Evolutionary conservation across 2,113 vertebrate genomes (phyloP), one percentile per base, ranked within the genome.

Genomic region (Bos javanicus): DNA sequence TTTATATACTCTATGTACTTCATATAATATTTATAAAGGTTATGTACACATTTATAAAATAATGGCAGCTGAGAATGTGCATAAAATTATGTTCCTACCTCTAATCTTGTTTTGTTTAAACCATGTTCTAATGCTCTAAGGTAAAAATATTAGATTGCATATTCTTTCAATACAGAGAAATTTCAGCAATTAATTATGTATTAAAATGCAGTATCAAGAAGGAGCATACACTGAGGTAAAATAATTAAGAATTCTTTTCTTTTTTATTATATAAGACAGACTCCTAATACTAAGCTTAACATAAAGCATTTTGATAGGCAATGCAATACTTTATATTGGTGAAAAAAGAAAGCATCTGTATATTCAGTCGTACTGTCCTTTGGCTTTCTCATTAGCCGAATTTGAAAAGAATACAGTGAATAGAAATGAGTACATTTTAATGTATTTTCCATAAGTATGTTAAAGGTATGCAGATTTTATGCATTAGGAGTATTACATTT

Each of bases 361-460:
- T 91, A 93, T 92, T 96, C 26, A 78, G 59, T 95, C 90, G 17
- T 89, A 89, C 50, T 82, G 9, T 97, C 93, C 86, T 95, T 96
- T 78, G 87, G 80, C 86, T 94, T 98, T 97, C 62, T 90, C 71
- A 60, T 95, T 98, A 96, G 50, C 80, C 62, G 15, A 96, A 90
- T 98, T 98, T 96, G 94, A 90, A 97, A 87, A 89, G 62, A 80
- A 95, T 83, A 95, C 87, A 97, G 84, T 96, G 8, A 98, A 96
- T 95, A 93, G 36, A 95, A 98, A 95, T 52, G 59, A 88, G 6
- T 90, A 85, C 39, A 74, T 94, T 95, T 92, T 86, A 56, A 56
- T 93, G 74, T 87, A 64, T 97, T 97, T 85, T 97, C 80, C 81
- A 39, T 74, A 91, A 91, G 48, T 86, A 15, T 96, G n/a, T 89